Evolutionary conservation across 2,888 invertebrate genomes (phyloP).

Genomic region (Invenusta paracnida): DNA sequence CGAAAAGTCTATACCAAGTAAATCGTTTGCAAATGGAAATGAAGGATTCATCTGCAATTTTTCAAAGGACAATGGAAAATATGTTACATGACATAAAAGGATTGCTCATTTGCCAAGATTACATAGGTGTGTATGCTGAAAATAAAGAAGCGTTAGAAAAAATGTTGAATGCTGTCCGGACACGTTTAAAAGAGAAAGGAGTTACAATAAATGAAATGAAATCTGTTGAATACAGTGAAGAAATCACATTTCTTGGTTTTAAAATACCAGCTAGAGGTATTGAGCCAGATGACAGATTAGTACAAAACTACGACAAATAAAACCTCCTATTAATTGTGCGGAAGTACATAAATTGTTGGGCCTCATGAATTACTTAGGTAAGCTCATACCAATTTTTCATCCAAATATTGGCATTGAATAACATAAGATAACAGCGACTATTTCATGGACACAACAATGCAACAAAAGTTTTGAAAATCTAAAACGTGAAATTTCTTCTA

Average conservation of each 20-base stretch:
- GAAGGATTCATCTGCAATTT: constrained; percentile 31
- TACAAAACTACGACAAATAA: neutral
- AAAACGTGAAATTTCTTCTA: neutral
- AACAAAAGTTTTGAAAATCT: neutral
- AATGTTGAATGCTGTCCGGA: neutral
- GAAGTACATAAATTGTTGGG: too few species aligned
- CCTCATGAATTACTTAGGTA: too few species aligned
- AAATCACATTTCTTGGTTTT: neutral
- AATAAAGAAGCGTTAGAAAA: neutral
- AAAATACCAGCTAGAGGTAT: neutral
- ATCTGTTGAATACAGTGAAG: neutral
- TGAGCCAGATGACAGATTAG: neutral
- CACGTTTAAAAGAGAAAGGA: neutral
- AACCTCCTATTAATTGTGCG: neutral
- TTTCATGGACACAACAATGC: neutral
- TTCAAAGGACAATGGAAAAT: neutral
- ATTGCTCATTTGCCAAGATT: neutral
- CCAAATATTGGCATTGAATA: neutral
- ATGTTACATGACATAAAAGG: neutral
- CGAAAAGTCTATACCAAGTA: constrained; percentile 15
- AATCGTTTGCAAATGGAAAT: constrained; percentile 31
- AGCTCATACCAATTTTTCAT: neutral
- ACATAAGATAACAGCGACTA: too few species aligned
- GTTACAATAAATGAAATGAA: neutral
- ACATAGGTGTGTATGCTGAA: neutral